These are phyloP conservation scores for Dasyurus viverrinus DNA, from an alignment of 2,113 vertebrate genomes.

Conservation along the genomic window DNA sequence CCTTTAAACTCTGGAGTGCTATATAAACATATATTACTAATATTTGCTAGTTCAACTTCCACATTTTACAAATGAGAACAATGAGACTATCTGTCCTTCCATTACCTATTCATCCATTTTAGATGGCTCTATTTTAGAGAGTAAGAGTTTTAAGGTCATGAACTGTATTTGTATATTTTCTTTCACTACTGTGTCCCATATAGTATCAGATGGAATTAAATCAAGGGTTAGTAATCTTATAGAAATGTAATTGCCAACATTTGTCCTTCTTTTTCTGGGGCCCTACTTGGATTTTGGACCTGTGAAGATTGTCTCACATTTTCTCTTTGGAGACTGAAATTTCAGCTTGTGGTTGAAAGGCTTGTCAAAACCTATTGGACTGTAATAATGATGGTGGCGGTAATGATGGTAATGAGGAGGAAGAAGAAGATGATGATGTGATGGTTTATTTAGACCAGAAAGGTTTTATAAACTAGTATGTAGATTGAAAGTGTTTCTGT, in stretches of 20 bases:
- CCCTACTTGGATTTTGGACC: not conserved
- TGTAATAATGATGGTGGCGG: not conserved
- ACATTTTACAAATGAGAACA: not conserved
- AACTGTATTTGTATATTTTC: not conserved
- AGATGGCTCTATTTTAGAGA: not conserved
- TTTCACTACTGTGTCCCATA: not conserved
- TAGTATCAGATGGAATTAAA: not conserved
- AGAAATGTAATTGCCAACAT: not conserved
- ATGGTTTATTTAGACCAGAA: not conserved
- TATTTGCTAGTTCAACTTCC: not conserved
- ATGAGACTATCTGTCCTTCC: not conserved
- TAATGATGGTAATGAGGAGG: not conserved
- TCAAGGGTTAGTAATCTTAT: not conserved
- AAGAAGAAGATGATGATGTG: not conserved
- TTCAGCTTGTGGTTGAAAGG: not conserved
- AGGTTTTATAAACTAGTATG: not conserved
- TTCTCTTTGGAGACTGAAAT: not conserved
- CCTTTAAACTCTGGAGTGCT: not conserved
- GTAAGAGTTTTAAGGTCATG: not conserved
- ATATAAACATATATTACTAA: not conserved
- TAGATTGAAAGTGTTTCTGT: constrained; percentile 3
- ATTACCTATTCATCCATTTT: not conserved
- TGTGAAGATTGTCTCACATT: not conserved
- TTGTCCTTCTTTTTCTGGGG: not conserved
- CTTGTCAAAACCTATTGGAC: not conserved